Base-by-base conservation (phyloP, 2,797 vertebrate species). In the Coranthus polyacanthus region DNA sequence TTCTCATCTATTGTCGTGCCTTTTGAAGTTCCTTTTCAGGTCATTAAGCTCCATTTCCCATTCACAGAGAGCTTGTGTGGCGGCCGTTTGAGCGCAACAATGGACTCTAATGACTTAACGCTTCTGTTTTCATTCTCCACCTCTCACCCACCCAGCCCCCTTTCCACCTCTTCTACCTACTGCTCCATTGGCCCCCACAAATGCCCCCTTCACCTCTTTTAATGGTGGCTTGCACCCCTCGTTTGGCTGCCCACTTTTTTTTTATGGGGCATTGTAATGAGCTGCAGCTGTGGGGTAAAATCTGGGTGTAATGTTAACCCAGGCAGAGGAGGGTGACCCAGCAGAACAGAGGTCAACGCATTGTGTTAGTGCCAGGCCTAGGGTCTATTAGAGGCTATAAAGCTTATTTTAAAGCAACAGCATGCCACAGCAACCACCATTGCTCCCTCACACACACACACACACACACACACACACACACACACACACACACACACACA, bases 201-300 rank as follows among this genome's bases (percentile, higher is more conserved):
- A 78, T 84, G 59, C 88, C 85, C 83, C 85, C 85, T 90, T 86
- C 81, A 90, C 82, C 85, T 82, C 81, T 92, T 55, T 91, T 91
- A 92, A 91, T 89, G 84, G 87, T 77, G 72, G 66, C 84, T 79
- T 70, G 82, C 78, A 88, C 88, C 82, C 83, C 89, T 88, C 79
- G 74, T 91, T 91, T 81, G 92, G 91, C 81, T 92, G 88, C 87
- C 79, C 82, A 88, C 73, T 15, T 85, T 92, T 85, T 92, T 93
- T 97, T 97, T 96, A 96, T 95, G 89, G 90, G 92, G 84, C 72
- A 86, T 95, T 94, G 91, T 97, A 93, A 95, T 91, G 90, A 92
- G 93, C 91, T 94, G 94, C 96, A 98, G 96, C 96, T 98, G 96
- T 95, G 93, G 88, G 94, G 91, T 94, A 95, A 95, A 94, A 89